phyloP scores from a whole-genome alignment of 2,888 invertebrate genomes.

The Achlya flavicornis region DNA sequence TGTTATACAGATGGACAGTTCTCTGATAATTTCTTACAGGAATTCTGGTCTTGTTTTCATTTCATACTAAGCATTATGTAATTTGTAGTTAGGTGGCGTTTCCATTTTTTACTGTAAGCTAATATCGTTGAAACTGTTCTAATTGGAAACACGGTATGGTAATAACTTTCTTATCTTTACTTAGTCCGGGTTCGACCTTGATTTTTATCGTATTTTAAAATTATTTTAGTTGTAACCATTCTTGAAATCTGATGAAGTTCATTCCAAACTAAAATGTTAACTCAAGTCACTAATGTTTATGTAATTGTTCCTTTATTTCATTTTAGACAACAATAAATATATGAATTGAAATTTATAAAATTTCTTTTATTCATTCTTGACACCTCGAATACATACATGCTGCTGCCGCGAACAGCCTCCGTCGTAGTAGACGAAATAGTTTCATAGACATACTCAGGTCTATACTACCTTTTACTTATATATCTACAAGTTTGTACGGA shows the following conservation, averaged over 20 bases:
- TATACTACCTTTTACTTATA: too few relatives aligned
- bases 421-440: too few relatives aligned
- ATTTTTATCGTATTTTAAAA: neutral
- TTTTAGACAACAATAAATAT: constrained; percentile 27
- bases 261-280: constrained; percentile 13
- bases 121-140: neutral
- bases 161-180: neutral
- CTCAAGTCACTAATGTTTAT: constrained; percentile 19
- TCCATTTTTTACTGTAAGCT: neutral
- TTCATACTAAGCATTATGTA: neutral
- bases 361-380: neutral
- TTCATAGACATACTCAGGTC: too few relatives aligned
- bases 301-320: constrained; percentile 24
- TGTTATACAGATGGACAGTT: neutral
- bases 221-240: neutral
- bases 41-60: neutral
- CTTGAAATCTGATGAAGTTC: constrained; percentile 11
- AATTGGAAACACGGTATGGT: neutral
- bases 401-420: neutral
- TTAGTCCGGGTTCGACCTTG: neutral
- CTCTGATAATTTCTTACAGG: neutral
- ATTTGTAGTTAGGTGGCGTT: neutral
- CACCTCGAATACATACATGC: neutral
- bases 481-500: too few relatives aligned
- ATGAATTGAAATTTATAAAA: constrained; percentile 24